Conservation (phyloP, 2,888 invertebrate species). For the Hecatera dysodea region DNA sequence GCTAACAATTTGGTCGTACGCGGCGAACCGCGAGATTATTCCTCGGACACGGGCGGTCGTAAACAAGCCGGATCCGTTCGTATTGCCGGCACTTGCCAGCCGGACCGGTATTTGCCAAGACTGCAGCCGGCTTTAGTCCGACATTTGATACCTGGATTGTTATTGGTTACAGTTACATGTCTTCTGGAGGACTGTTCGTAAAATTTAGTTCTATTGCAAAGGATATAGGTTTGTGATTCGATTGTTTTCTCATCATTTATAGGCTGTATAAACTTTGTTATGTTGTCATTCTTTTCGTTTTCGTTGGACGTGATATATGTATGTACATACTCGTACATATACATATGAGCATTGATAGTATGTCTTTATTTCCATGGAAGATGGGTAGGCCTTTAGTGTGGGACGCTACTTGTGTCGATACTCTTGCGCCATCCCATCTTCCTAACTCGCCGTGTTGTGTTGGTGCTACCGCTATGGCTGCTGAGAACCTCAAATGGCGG, state of each 20-base stretch:
- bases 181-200: background rate
- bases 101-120: conserved; percentile 41
- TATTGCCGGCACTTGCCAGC: conserved; percentile 42
- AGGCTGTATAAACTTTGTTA: background rate
- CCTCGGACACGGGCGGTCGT: conserved; percentile 42
- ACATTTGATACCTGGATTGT: conserved; percentile 32
- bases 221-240: background rate
- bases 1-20: conserved; percentile 24
- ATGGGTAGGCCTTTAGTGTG: no score
- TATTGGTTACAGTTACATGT: conserved; percentile 15
- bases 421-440: no score
- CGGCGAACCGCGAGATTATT: conserved; percentile 52
- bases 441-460: no score
- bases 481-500: no score
- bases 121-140: conserved; percentile 6
- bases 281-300: background rate
- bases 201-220: background rate
- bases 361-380: no score
- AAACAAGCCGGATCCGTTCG: conserved; percentile 49
- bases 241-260: background rate
- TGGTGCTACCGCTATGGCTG: no score
- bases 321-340: no score
- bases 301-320: background rate
- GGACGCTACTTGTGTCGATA: no score
- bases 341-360: no score